Conservation (phyloP, 2,888 invertebrate genomes). For the Oxyteleia sp. region DNA sequence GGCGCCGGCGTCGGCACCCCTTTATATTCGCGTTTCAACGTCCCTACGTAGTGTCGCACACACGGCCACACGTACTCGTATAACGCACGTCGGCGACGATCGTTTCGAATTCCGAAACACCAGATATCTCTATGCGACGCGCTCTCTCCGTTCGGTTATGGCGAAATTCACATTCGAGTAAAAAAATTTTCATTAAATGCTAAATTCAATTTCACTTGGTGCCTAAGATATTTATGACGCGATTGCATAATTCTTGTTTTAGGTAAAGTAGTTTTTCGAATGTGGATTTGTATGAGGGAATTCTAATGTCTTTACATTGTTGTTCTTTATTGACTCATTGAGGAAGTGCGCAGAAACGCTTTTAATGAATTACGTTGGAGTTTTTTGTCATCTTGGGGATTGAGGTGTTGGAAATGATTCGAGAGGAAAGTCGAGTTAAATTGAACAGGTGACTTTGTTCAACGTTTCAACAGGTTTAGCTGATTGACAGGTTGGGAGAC, state of each 20-base stretch:
- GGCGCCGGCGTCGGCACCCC: constrained; percentile 78
- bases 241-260: constrained; percentile 68
- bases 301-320: constrained; percentile 64
- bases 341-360: constrained; percentile 28
- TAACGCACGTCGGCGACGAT: constrained; percentile 75
- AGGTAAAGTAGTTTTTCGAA: constrained; percentile 57
- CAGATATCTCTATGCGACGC: constrained; percentile 73
- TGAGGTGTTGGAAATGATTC: neutral
- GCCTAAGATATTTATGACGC: constrained; percentile 72
- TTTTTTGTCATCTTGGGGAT: constrained; percentile 13
- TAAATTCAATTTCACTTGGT: constrained; percentile 69
- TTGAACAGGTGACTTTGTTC: neutral
- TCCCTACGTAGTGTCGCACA: constrained; percentile 68
- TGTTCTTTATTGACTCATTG: constrained; percentile 60
- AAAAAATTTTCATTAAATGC: constrained; percentile 75
- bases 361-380: constrained; percentile 30
- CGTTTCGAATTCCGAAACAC: constrained; percentile 78
- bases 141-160: constrained; percentile 68
- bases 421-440: neutral
- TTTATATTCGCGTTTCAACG: constrained; percentile 76
- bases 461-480: neutral
- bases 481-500: neutral
- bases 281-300: constrained; percentile 59
- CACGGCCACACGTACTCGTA: constrained; percentile 71
- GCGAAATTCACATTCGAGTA: constrained; percentile 70